Percentiles rank a stretch among this genome's conserved stretches.
Evolutionary conservation across 2,888 invertebrate species (phyloP).

Genomic region (Mamestra brassicae): DNA sequence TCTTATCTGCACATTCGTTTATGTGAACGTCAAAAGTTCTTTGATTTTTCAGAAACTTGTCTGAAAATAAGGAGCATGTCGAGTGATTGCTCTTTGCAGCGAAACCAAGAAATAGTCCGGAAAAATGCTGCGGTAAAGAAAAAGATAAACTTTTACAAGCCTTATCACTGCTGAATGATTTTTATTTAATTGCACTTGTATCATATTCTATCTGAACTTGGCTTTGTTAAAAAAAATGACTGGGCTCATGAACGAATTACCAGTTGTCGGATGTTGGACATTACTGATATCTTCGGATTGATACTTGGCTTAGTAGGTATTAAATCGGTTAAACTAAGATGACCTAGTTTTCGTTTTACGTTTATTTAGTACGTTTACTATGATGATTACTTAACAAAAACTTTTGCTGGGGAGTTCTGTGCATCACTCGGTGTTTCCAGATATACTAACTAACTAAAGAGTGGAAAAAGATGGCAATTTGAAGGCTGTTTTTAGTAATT

Average conservation of each 20-base stretch:
- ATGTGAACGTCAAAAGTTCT: too few relatives aligned
- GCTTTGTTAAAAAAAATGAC: slow-evolving; percentile 61
- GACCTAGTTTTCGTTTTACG: not conserved
- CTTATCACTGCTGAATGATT: not conserved
- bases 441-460: too few relatives aligned
- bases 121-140: slow-evolving; percentile 6
- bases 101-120: not conserved
- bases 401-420: not conserved
- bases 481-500: too few relatives aligned
- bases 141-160: slow-evolving; percentile 24
- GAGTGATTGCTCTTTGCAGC: not conserved
- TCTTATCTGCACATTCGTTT: too few relatives aligned
- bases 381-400: not conserved
- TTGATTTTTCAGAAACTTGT: not conserved
- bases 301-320: not conserved
- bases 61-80: not conserved
- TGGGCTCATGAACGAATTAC: slow-evolving; percentile 60
- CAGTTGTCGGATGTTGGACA: slow-evolving; percentile 12
- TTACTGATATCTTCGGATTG: not conserved
- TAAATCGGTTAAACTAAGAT: not conserved
- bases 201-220: slow-evolving; percentile 22
- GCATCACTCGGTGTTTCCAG: too few relatives aligned
- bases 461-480: too few relatives aligned
- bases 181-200: slow-evolving; percentile 11
- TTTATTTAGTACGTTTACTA: too few relatives aligned